A percentile compares a stretch with the other conserved stretches of the same genome.
Conservation (phyloP, 2,797 vertebrate species). For the Menidia menidia region DNA sequence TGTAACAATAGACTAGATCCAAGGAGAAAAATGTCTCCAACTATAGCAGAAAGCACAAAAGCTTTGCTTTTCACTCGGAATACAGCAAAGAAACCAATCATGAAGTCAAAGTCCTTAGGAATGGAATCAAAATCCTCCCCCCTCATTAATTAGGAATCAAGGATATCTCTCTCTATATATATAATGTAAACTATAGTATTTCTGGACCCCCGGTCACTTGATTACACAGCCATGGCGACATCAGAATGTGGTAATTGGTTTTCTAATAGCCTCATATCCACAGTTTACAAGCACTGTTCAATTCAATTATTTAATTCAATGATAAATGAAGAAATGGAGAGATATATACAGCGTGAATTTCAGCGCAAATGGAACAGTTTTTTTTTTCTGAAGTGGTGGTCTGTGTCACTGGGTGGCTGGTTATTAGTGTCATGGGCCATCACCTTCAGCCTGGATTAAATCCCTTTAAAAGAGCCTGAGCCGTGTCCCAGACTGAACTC, state of each 20-base stretch:
- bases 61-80: slow-evolving; percentile 19
- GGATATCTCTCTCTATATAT: slow-evolving; percentile 6
- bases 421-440: slow-evolving; percentile 78
- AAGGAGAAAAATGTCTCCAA: slow-evolving; percentile 13
- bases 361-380: neutral
- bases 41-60: slow-evolving; percentile 43
- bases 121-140: slow-evolving; percentile 36
- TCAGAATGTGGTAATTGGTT: neutral
- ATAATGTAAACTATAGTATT: slow-evolving; percentile 32
- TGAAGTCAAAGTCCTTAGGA: slow-evolving; percentile 36
- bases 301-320: slow-evolving; percentile 43
- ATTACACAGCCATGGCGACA: slow-evolving; percentile 32
- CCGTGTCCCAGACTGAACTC: slow-evolving; percentile 65
- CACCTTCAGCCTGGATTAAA: slow-evolving; percentile 74
- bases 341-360: slow-evolving; percentile 25
- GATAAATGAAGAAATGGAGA: neutral
- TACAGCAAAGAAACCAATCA: slow-evolving; percentile 10
- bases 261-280: slow-evolving; percentile 14
- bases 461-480: slow-evolving; percentile 60
- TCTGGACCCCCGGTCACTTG: slow-evolving; percentile 28
- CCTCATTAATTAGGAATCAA: slow-evolving; percentile 7
- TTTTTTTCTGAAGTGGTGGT: slow-evolving; percentile 42
- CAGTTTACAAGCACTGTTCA: slow-evolving; percentile 9
- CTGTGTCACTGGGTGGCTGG: slow-evolving; percentile 66
- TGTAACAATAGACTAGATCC: slow-evolving; percentile 61